These are phyloP conservation scores for Pedionomus torquatus DNA, from an alignment of 2,113 vertebrate species.

Conservation along the genomic window DNA sequence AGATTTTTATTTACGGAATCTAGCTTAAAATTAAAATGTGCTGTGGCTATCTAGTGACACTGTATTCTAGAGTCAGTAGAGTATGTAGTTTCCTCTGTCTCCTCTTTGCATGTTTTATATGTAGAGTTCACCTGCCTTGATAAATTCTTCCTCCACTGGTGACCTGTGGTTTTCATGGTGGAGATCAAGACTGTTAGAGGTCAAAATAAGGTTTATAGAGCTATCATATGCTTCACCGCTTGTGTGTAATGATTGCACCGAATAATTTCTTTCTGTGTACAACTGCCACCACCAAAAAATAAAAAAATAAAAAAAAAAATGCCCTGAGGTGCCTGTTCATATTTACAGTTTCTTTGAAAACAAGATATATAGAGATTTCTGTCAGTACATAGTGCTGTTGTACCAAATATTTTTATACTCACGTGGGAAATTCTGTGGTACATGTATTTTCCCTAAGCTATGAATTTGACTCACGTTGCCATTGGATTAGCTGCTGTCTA, in stretches of 20 bases:
- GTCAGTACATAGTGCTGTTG: neutral
- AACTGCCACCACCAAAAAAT: neutral
- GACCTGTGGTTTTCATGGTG: neutral
- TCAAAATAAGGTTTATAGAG: neutral
- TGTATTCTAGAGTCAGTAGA: neutral
- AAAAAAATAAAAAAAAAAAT: accelerated
- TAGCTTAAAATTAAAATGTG: too few species aligned
- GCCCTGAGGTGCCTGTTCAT: accelerated
- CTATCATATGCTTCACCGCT: neutral
- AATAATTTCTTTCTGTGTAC: neutral
- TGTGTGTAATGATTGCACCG: neutral
- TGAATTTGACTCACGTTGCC: neutral
- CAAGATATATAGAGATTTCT: neutral
- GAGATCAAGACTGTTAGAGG: neutral
- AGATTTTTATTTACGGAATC: too few species aligned
- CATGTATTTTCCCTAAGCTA: neutral
- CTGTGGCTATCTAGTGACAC: too few species aligned
- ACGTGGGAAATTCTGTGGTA: neutral
- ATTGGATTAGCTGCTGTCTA: neutral
- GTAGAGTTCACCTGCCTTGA: neutral
- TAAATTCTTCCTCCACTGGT: neutral
- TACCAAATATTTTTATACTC: neutral
- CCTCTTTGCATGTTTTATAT: neutral
- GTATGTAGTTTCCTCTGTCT: neutral
- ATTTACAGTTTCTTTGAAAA: neutral